A percentile compares a stretch with the other conserved stretches of the same genome.
phyloP scores from a whole-genome alignment of 2,888 invertebrate species.

The Elmis aenea region DNA sequence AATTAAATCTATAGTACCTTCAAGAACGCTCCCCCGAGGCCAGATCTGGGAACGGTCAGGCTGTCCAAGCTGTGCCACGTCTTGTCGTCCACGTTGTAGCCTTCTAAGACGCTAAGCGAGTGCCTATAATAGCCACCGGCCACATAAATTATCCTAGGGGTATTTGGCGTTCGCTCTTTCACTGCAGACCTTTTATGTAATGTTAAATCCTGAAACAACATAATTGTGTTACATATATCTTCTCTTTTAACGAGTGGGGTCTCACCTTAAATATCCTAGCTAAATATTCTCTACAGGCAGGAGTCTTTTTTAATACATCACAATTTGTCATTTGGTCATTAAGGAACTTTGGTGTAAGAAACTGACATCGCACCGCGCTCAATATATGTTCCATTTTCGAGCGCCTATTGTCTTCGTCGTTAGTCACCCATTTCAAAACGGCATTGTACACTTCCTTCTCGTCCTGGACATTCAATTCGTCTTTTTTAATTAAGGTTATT shows the following conservation, averaged over 20 bases:
- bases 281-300: slow-evolving; percentile 84
- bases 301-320: slow-evolving; percentile 78
- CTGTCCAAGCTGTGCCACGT: slow-evolving; percentile 78
- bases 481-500: slow-evolving; percentile 77
- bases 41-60: slow-evolving; percentile 83
- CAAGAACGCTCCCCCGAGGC: slow-evolving; percentile 79
- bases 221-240: slow-evolving; percentile 6
- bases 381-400: slow-evolving; percentile 84
- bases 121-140: slow-evolving; percentile 86
- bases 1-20: slow-evolving; percentile 49
- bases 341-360: slow-evolving; percentile 84
- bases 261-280: slow-evolving; percentile 77
- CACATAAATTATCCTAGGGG: slow-evolving; percentile 84
- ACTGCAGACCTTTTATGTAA: slow-evolving; percentile 81
- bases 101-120: slow-evolving; percentile 82
- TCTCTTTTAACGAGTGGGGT: neutral
- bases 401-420: slow-evolving; percentile 78
- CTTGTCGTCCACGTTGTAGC: slow-evolving; percentile 81
- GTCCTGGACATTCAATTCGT: slow-evolving; percentile 86
- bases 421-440: slow-evolving; percentile 86
- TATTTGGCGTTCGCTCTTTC: slow-evolving; percentile 81
- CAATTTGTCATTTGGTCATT: slow-evolving; percentile 90
- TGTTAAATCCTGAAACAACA: slow-evolving; percentile 65
- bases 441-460: slow-evolving; percentile 90
- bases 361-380: slow-evolving; percentile 86